Base-by-base conservation (phyloP, 1,140 invertebrate species). In the Drosophila dunni region DNA sequence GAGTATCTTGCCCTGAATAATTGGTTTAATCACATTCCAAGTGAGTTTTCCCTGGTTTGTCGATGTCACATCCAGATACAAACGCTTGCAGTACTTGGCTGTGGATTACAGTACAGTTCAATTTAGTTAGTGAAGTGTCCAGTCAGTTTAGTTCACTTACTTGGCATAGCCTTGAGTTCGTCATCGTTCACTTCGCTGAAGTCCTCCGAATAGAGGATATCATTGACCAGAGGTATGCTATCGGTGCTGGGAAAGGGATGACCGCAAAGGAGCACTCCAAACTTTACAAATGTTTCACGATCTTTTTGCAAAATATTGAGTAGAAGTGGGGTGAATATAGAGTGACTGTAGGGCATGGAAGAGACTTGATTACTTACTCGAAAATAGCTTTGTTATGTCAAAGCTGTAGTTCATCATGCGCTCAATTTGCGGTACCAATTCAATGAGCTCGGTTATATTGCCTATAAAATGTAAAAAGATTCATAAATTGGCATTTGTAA, bases 21-120 rank as follows among this genome's bases (percentile, higher is more conserved):
- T 91, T 0, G 95, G 95, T 73, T 95, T 95, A 5, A 95, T 93
- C 65, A 94, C 94, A 8, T 94, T 94, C 95, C 95, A 95, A 15
- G 95, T 92, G 11, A 96, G 94, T 79, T 95, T 95, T 1, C 95
- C 95, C 10, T 94, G 94, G 9, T 93, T 93, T 76, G 95, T 94
- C 3, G 84, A 92, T 0, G 94, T 91, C 1, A 96, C 91, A 69
- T 94, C 94, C 67, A 94, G 93, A 70, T 95, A 95, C 1, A 95
- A 91, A 1, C 94, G 92, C 17, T 93, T 94, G 69, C 95, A 95
- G 83, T 94, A 95, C 7, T 95, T 93, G 4, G 94, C 94, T 95
- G 75, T 0, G 75, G 4, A 36, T 29, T 1, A 17, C 7, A 29
- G 9, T n/a, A 0, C 4, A 46, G 9, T 13, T 42, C 0, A 13